A percentile compares a stretch with the other conserved stretches of the same genome.
Evolutionary conservation across 2,113 vertebrate genomes (phyloP).

Genomic region (Tachysurus fulvidraco): DNA sequence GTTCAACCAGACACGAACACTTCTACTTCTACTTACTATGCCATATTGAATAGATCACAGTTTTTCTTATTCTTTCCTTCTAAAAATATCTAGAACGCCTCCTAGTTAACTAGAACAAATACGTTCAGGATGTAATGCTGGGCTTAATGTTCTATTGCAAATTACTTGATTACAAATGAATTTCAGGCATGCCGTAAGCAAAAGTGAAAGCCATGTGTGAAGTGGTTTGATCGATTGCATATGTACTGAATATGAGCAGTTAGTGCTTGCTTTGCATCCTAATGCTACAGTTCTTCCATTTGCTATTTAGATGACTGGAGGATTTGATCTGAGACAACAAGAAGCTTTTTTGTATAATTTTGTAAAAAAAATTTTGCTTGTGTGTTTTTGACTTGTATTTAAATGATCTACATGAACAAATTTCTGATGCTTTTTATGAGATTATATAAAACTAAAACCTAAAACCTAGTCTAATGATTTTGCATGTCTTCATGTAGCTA

Average conservation of each 20-base stretch:
- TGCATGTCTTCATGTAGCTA: background rate
- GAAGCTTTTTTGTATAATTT: background rate
- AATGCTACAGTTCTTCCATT: background rate
- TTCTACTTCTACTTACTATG: slow-evolving; percentile 33
- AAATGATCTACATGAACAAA: background rate
- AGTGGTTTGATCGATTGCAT: slow-evolving; percentile 23
- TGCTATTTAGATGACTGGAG: background rate
- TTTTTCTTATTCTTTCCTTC: slow-evolving; percentile 2
- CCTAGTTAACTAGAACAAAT: slow-evolving; percentile 34
- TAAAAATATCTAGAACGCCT: slow-evolving; percentile 6
- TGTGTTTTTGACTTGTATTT: background rate
- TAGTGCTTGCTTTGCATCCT: background rate
- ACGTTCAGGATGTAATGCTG: slow-evolving; percentile 24
- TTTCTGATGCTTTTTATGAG: background rate
- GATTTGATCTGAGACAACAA: background rate
- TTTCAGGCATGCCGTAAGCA: slow-evolving; percentile 5
- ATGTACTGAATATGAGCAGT: slow-evolving; percentile 4
- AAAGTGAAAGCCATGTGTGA: slow-evolving; percentile 5
- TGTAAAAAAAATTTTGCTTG: background rate
- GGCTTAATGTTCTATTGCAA: slow-evolving; percentile 15
- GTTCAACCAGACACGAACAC: slow-evolving; percentile 45
- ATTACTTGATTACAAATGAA: slow-evolving; percentile 28
- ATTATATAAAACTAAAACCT: background rate
- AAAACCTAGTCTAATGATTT: background rate
- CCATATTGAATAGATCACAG: background rate